A percentile compares a stretch with the other conserved stretches of the same genome.
These are phyloP conservation scores for Zapornia atra DNA, from an alignment of 2,113 vertebrate species.

Conservation along the genomic window DNA sequence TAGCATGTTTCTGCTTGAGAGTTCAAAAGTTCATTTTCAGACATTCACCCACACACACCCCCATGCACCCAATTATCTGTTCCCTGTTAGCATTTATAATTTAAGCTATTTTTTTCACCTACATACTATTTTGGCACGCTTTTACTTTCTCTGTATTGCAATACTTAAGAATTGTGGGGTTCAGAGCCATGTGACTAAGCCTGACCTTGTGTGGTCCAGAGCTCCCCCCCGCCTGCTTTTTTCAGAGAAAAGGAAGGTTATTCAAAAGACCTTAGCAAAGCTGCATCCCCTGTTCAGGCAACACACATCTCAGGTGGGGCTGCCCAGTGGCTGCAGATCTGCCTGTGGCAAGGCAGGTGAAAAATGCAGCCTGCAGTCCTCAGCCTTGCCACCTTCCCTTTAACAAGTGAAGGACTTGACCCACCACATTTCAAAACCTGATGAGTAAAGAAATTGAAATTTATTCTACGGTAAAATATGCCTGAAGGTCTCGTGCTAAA, in stretches of 20 bases:
- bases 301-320: neutral
- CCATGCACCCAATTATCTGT: neutral
- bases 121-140: neutral
- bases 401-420: neutral
- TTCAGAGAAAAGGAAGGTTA: neutral
- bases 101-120: neutral
- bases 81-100: neutral
- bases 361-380: neutral
- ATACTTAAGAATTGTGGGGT: neutral
- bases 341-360: neutral
- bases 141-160: neutral
- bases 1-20: neutral
- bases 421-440: neutral
- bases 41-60: neutral
- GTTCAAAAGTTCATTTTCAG: constrained; percentile 9
- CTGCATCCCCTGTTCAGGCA: neutral
- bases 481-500: neutral
- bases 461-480: neutral
- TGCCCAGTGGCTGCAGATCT: neutral
- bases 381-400: neutral
- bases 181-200: neutral
- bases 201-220: neutral
- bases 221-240: neutral
- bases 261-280: neutral
- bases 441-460: neutral